phyloP scores from a whole-genome alignment of 2,888 invertebrate genomes.

The Choristoneura rosaceana region DNA sequence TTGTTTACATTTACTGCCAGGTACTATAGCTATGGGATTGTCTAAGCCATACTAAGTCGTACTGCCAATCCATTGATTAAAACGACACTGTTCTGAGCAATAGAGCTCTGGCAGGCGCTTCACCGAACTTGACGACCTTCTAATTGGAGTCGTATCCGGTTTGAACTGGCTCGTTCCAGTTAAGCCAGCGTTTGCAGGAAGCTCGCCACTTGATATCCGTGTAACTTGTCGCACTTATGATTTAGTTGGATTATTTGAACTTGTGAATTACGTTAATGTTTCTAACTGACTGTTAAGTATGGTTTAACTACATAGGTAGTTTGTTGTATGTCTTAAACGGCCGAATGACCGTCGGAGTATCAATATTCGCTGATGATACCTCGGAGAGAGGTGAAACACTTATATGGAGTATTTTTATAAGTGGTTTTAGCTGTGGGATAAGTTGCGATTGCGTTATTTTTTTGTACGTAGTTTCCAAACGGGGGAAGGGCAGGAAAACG shows the following conservation, averaged over 20 bases:
- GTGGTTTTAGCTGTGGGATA: no score
- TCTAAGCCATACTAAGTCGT: slow-evolving; percentile 1
- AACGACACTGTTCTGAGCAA: slow-evolving; percentile 23
- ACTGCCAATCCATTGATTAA: slow-evolving; percentile 37
- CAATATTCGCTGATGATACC: no score
- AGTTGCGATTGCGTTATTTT: no score
- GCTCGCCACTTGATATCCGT: slow-evolving; percentile 38
- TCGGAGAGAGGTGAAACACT: no score
- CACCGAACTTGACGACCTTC: slow-evolving; percentile 36
- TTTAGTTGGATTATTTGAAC: neutral
- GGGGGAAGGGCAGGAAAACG: no score
- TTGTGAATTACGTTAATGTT: neutral
- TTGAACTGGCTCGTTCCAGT: slow-evolving; percentile 32
- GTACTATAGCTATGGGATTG: neutral
- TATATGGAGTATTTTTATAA: no score
- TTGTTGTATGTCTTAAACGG: no score
- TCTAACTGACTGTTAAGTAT: neutral
- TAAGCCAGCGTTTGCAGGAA: slow-evolving; percentile 30
- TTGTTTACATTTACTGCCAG: neutral
- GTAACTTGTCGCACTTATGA: slow-evolving; percentile 4
- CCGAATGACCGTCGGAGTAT: no score
- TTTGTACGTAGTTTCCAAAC: no score
- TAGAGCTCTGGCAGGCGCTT: slow-evolving; percentile 21
- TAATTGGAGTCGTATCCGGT: slow-evolving; percentile 41
- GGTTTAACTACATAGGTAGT: no score